Conservation (phyloP, 2,113 vertebrate species). For the Mandrillus leucophaeus region DNA sequence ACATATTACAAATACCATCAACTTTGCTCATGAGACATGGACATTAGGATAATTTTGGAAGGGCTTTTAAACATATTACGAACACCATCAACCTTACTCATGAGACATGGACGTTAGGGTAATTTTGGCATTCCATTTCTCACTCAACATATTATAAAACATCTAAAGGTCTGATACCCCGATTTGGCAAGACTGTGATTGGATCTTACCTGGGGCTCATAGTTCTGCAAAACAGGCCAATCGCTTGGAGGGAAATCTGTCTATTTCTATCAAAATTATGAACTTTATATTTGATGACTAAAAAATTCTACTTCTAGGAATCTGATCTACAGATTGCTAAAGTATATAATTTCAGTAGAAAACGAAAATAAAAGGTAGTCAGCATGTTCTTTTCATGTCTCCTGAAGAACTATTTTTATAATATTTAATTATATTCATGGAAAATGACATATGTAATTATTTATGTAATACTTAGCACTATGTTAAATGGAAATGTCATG, state of each 20-base stretch:
- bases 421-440: not conserved
- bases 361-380: not conserved
- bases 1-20: not conserved
- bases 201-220: not conserved
- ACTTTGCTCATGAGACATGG: not conserved
- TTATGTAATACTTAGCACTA: not conserved
- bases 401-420: not conserved
- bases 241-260: not conserved
- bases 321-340: not conserved
- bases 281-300: not conserved
- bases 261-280: not conserved
- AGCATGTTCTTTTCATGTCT: not conserved
- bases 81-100: not conserved
- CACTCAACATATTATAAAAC: not conserved
- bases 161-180: not conserved
- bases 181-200: not conserved
- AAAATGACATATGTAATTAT: not conserved
- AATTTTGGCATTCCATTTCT: not conserved
- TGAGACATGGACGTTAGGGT: not conserved
- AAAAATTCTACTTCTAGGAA: not conserved
- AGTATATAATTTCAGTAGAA: not conserved
- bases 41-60: not conserved
- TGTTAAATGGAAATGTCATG: not conserved
- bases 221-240: not conserved
- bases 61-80: not conserved